Evolutionary conservation across 2,113 vertebrate genomes (phyloP).

Genomic region (Vidua macroura): DNA sequence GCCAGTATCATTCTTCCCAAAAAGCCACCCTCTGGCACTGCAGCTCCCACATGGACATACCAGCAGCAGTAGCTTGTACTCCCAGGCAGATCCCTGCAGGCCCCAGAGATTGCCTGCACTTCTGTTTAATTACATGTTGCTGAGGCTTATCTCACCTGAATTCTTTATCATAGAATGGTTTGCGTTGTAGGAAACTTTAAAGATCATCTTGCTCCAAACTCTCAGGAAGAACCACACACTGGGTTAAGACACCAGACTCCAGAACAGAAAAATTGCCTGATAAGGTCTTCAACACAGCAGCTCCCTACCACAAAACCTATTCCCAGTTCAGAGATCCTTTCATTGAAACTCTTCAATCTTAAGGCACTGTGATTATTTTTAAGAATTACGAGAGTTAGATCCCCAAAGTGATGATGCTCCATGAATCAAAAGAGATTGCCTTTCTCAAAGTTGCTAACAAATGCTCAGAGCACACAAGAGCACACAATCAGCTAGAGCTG

Average conservation of each 20-base stretch:
- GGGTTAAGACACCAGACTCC: not conserved
- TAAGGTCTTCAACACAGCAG: not conserved
- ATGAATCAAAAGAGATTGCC: not conserved
- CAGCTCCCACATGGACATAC: not conserved
- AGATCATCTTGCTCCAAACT: not conserved
- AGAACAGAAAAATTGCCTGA: not conserved
- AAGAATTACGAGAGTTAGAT: not conserved
- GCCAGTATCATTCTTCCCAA: not conserved
- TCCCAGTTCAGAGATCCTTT: not conserved
- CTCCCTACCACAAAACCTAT: not conserved
- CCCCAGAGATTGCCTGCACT: not conserved
- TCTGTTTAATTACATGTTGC: not conserved
- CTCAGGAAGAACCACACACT: too few relatives aligned
- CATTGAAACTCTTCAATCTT: not conserved
- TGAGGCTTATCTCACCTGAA: not conserved
- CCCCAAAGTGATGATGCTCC: too few relatives aligned
- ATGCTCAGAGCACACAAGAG: not conserved
- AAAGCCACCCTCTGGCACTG: not conserved
- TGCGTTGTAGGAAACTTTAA: not conserved
- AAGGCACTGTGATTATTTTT: not conserved
- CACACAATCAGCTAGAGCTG: not conserved
- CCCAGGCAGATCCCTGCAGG: not conserved
- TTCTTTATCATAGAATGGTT: not conserved
- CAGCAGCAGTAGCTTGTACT: not conserved
- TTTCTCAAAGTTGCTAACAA: not conserved